Conservation (phyloP, 2,888 invertebrate genomes). For the Polydrusus cervinus region DNA sequence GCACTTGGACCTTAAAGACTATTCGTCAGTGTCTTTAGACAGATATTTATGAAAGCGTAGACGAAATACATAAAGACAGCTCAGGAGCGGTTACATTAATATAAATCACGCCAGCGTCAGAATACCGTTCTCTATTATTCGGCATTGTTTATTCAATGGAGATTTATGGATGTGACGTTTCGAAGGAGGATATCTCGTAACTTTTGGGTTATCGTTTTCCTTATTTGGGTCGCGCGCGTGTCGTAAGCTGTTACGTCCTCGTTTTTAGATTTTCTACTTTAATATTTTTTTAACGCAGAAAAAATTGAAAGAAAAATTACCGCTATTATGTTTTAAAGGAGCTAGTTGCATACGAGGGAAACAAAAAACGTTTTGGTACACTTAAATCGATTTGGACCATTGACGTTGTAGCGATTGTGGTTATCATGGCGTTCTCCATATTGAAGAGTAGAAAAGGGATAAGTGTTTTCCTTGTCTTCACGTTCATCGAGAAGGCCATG, state of each 20-base stretch:
- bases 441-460: no score
- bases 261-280: conserved; percentile 16
- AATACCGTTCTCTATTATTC: conserved; percentile 58
- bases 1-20: conserved; percentile 56
- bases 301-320: conserved; percentile 9
- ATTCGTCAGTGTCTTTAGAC: conserved; percentile 61
- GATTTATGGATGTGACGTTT: conserved; percentile 56
- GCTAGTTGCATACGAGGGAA: no score
- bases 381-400: no score
- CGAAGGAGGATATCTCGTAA: conserved; percentile 45
- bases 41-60: conserved; percentile 59
- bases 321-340: neutral
- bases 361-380: no score
- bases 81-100: conserved; percentile 59
- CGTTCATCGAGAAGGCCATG: no score
- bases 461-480: no score
- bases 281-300: neutral
- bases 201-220: conserved; percentile 36
- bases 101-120: conserved; percentile 59
- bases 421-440: no score
- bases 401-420: no score
- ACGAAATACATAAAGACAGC: conserved; percentile 62
- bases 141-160: conserved; percentile 58
- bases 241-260: conserved; percentile 25
- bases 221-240: conserved; percentile 35